Percentiles rank a stretch among this genome's conserved stretches.
Conservation (phyloP, 2,797 vertebrate genomes). For the Synaphobranchus kaupii region DNA sequence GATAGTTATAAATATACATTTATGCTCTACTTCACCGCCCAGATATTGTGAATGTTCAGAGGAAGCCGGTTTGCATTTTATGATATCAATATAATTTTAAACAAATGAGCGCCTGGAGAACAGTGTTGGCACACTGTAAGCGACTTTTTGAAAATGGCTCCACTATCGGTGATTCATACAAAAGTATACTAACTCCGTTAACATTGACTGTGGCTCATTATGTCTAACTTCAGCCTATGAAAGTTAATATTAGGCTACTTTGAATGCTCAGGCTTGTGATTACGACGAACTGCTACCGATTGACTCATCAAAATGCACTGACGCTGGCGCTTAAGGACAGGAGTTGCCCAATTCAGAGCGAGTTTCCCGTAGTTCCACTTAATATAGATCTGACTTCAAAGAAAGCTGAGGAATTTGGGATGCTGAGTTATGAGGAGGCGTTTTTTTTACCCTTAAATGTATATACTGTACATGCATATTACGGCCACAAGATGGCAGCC, state of each 20-base stretch:
- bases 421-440: neutral
- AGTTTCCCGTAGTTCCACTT: neutral
- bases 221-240: too few relatives aligned
- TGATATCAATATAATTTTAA: neutral
- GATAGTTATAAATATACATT: neutral
- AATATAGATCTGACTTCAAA: neutral
- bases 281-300: neutral
- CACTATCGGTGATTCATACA: neutral
- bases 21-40: neutral
- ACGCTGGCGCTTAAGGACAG: neutral
- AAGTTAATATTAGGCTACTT: too few relatives aligned
- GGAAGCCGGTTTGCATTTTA: neutral
- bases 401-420: neutral
- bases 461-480: neutral
- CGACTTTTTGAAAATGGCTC: neutral
- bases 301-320: neutral
- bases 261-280: neutral
- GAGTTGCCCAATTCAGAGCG: neutral
- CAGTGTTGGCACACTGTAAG: neutral
- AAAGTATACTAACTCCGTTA: too few relatives aligned
- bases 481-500: conserved; percentile 14
- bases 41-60: neutral
- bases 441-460: neutral
- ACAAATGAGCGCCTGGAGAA: neutral
- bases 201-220: too few relatives aligned